These are phyloP conservation scores for Labeo calbasu DNA, from an alignment of 2,797 vertebrate species.

Conservation along the genomic window DNA sequence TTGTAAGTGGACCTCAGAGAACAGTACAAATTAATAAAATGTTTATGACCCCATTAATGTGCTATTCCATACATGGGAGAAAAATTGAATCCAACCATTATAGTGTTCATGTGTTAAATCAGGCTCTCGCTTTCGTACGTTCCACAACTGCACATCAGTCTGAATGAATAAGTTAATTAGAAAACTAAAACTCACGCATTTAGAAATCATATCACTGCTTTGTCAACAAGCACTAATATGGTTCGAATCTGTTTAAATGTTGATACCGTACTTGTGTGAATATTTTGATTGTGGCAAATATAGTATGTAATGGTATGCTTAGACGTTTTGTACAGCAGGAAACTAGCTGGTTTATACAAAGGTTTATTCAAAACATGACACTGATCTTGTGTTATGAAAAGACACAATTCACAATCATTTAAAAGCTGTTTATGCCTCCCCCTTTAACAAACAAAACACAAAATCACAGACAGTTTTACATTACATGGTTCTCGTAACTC, in stretches of 20 bases:
- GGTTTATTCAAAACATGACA: not conserved
- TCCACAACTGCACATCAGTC: too few species aligned
- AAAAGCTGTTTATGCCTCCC: not conserved
- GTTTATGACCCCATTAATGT: too few species aligned
- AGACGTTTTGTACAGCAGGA: slow-evolving; percentile 4
- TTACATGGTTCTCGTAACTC: not conserved
- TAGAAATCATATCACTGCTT: too few species aligned
- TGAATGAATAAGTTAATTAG: too few species aligned
- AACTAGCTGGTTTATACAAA: not conserved
- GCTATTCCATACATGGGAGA: too few species aligned
- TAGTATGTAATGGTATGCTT: not conserved
- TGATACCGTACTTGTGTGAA: not conserved
- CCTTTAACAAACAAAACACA: not conserved
- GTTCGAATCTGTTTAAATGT: not conserved
- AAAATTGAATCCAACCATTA: too few species aligned
- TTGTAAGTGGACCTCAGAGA: too few species aligned
- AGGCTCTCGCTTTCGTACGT: too few species aligned
- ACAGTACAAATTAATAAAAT: too few species aligned
- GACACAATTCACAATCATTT: not conserved
- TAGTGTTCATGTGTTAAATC: too few species aligned
- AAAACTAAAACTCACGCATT: too few species aligned
- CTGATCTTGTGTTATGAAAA: not conserved
- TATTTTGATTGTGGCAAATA: not conserved
- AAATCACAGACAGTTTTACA: slow-evolving; percentile 13
- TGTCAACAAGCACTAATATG: not conserved